Base-by-base conservation (phyloP, 2,888 invertebrate species). In the Agapostemon virescens region DNA sequence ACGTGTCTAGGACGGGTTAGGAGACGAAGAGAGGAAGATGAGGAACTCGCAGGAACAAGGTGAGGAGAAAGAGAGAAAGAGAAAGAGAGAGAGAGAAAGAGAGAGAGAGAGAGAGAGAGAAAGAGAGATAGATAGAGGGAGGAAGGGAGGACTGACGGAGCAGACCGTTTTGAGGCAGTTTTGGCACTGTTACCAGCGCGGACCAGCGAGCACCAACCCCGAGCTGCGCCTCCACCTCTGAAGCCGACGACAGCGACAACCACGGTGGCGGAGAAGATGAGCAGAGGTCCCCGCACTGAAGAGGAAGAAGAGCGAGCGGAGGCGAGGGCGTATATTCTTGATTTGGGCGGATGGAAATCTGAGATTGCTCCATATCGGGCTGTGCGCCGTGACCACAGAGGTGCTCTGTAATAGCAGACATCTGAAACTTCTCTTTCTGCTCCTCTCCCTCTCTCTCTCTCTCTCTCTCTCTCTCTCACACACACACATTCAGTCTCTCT, bases 291-390 rank as follows among this genome's bases (percentile, higher is more conserved):
- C 74, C 80, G 84, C 81, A 42, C 63, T 71, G 69, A 55, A 55
- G 80, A 76, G 74, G 82, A 79, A 82, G 85, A 84, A 82, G 81
- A 81, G 77, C 82, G 85, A 87, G 90, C 83, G 89, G 89, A 87
- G 89, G 90, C 89, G 91, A 90, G 92, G 92, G 91, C 91, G 92
- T 91, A 94, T 94, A 94, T 94, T 94, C 95, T 95, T 93, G 93
- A 94, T 95, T 95, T 95, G 95, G 95, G 93, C 93, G 94, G 94
- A 93, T 93, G 93, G 95, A 95, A 95, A 95, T 94, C 94, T 94
- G 95, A 95, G 95, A 95, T 95, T 95, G 94, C 93, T 93, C 95
- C 95, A 93, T 95, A 95, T 95, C 94, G 93, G 95, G 95, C 93
- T 93, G 93, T 94, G 93, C 92, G 93, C 89, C 90, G 90, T 87